Percentiles rank a stretch among this genome's conserved stretches.
Conservation (phyloP, 37 sponge, comb jelly and placozoan species). For the Theonella swinhoei region DNA sequence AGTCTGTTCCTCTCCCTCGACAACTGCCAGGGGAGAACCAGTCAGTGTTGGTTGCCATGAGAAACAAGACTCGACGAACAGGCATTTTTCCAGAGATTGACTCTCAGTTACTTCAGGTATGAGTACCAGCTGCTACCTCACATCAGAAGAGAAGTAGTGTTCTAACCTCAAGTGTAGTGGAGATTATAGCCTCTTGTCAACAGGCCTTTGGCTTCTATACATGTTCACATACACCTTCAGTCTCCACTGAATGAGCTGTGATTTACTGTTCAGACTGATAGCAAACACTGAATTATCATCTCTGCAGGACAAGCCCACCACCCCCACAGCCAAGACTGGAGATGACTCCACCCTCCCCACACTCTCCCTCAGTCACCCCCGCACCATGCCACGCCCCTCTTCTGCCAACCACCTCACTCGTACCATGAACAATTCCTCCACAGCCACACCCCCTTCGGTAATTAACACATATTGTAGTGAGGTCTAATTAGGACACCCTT, state of each 20-base stretch:
- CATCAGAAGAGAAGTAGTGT: no score
- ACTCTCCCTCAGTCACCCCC: not conserved
- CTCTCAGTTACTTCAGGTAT: slow-evolving; percentile 15
- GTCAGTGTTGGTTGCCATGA: not conserved
- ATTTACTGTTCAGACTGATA: no score
- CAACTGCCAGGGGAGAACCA: not conserved
- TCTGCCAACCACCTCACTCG: not conserved
- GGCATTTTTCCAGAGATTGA: slow-evolving; percentile 19
- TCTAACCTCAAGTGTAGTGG: no score
- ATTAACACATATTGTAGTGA: not conserved
- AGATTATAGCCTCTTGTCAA: no score
- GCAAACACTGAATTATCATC: no score
- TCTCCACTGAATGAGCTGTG: no score
- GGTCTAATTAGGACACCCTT: no score
- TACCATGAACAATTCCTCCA: not conserved
- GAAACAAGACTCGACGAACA: not conserved
- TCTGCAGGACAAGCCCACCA: no score
- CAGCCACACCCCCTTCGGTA: not conserved
- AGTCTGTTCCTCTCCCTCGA: slow-evolving; percentile 30
- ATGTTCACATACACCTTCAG: no score
- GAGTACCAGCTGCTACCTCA: no score
- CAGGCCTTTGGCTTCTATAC: no score
- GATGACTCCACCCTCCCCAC: not conserved
- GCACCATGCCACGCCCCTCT: not conserved
- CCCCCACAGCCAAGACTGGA: no score